Conservation (phyloP, 1,140 invertebrate genomes). For the Drosophila varians region DNA sequence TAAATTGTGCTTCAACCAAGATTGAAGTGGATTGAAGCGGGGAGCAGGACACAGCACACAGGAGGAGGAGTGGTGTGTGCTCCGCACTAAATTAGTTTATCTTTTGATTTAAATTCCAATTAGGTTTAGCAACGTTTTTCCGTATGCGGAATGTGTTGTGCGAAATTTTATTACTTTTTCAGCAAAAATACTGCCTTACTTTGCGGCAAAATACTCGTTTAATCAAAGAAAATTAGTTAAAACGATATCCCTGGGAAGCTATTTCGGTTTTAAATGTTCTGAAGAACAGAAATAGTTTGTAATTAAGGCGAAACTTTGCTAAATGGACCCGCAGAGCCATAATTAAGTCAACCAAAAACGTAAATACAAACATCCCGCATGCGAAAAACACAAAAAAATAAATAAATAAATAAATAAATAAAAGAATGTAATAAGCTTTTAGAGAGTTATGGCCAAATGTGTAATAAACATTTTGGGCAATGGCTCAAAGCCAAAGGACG, state of each 20-base stretch:
- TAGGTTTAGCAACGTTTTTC: slow-evolving; percentile 18
- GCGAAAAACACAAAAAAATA: too few species aligned
- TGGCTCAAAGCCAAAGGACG: slow-evolving; percentile 1
- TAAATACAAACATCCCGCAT: slow-evolving; percentile 23
- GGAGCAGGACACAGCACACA: background rate
- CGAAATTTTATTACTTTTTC: too few species aligned
- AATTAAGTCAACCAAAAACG: slow-evolving; percentile 43
- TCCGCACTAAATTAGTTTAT: slow-evolving; percentile 36
- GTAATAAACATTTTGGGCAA: slow-evolving; percentile 19
- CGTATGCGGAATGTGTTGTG: background rate
- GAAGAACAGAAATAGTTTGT: too few species aligned
- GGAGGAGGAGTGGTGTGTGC: background rate
- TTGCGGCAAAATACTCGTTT: too few species aligned
- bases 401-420: too few species aligned
- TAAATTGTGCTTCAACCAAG: slow-evolving; percentile 44
- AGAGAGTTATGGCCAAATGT: slow-evolving; percentile 4
- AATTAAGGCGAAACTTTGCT: slow-evolving; percentile 22
- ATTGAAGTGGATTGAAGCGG: slow-evolving; percentile 14
- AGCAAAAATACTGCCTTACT: background rate
- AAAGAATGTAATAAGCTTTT: too few species aligned
- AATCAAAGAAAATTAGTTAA: background rate
- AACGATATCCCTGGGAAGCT: too few species aligned
- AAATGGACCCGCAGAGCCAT: slow-evolving; percentile 1
- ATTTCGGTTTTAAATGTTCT: background rate
- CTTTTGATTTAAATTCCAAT: slow-evolving; percentile 52